Evolutionary conservation across 2,888 invertebrate species (phyloP), one percentile per base, ranked within the genome.

Genomic region (Volucella inflata): DNA sequence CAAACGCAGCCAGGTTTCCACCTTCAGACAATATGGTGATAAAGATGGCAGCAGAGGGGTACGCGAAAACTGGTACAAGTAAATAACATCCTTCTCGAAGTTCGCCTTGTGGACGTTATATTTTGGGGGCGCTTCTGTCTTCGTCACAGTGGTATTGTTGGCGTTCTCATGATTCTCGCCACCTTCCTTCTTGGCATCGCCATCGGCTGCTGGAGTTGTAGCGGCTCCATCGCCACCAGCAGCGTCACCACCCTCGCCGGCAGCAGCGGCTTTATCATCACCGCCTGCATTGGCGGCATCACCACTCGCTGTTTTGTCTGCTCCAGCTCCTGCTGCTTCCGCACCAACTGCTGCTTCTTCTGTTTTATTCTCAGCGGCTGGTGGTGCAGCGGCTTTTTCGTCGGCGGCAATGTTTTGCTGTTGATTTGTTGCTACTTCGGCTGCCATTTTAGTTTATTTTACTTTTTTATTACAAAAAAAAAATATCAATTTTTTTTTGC

Each of bases 1-100:
- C 90, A 98, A 94, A 91, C 98, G 95, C 88, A 98, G 94, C 97
- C 98, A 98, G 90, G 98, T 97, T 94, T 98, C 98, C 89, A 98
- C 97, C 94, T 98, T 98, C 92, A 98, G 95, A 93, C 97, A 98
- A 93, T 96, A 98, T 79, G 98, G 97, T 88, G 98, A 98, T 89
- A 97, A 94, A 87, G 98, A 97, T 82, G 98, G 98, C 91, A 98
- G 93, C 91, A 96, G 94, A 88, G 97, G 97, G 88, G 97, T 97
- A 91, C 98, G 95, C 88, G 97, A 95, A 92, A 98, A 97, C 93
- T 98, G 98, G 93, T 98, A 98, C 92, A 98, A 93, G 93, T 98
- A 98, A 88, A 98, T 97, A 90, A 97, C 94, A 93, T 98, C 98
- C 93, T 97, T 97, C 91, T 98, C 97, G 91, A 95, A 98, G 93